These are phyloP conservation scores for Pollenia amentaria DNA, from an alignment of 2,888 invertebrate species.

Conservation along the genomic window DNA sequence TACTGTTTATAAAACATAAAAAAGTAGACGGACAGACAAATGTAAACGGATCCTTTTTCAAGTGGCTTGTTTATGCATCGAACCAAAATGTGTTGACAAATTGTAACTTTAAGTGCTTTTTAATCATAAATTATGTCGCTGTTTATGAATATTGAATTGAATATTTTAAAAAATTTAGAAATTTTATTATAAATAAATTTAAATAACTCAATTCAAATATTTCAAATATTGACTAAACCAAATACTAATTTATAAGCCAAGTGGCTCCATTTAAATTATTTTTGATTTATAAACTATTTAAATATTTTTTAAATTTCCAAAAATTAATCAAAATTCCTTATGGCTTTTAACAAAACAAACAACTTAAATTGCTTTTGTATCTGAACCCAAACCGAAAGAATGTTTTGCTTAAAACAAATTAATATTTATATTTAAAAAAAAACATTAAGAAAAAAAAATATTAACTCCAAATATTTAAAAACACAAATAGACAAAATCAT, in stretches of 20 bases:
- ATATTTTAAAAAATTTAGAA: not conserved
- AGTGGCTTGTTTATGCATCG: slow-evolving; percentile 40
- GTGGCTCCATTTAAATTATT: slow-evolving; percentile 63
- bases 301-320: slow-evolving; percentile 78
- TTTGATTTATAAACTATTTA: slow-evolving; percentile 82
- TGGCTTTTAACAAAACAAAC: not conserved
- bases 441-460: slow-evolving; percentile 17
- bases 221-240: not conserved
- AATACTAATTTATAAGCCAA: no score
- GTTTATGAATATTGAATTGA: not conserved
- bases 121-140: slow-evolving; percentile 47
- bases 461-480: slow-evolving; percentile 41
- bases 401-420: not conserved
- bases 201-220: no score
- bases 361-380: not conserved
- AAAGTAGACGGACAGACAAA: not conserved
- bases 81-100: slow-evolving; percentile 59
- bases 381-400: not conserved
- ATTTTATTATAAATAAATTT: no score
- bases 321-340: slow-evolving; percentile 77
- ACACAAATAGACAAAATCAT: slow-evolving; percentile 6
- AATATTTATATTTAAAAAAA: slow-evolving; percentile 4
- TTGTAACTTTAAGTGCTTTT: slow-evolving; percentile 42
- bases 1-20: slow-evolving; percentile 8
- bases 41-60: slow-evolving; percentile 30